Base-by-base conservation (phyloP, 2,888 invertebrate species). In the Mactromeris polynyma region DNA sequence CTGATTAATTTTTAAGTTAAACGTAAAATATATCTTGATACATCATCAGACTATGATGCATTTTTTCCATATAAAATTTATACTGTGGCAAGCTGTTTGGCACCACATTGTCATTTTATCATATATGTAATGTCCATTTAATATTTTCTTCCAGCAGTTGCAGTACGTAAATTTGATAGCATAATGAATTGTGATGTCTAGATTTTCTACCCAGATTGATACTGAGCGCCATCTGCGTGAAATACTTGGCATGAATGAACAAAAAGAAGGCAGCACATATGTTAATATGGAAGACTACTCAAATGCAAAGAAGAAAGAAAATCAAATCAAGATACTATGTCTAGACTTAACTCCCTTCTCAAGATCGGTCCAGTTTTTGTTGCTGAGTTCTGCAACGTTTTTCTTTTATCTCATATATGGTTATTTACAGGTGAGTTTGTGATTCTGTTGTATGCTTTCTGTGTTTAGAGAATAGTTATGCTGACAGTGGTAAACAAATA, bases 341-440 rank as follows among this genome's bases (percentile, higher is more conserved):
- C 97, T 98, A 92, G 98, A 98, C 95, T 97, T 99, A 85, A 98
- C 98, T 17, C 96, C 97, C 78, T 98, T 97, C 93, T 98, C 97
- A 90, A 97, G 97, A 94, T 97, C 97, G 31, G 97, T 97, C 4
- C 98, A 98, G 96, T 98, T 99, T 96, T 90, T 98, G 1, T 97
- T 98, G 83, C 98, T 98, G 96, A 98, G 98, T 83, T 95, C 97
- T 38, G 98, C 98, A 85, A 98, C 99, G 11, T 99, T 99, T 97
- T 96, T 98, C 91, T 98, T 99, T 96, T 99, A 98, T 97, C 97
- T 99, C 89, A 97, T 98, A 0, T 99, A 99, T 97, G 99, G 99
- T 84, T 99, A 98, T 91, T 94, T 97, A 80, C 96, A 98, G 97
- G 99, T 97, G 96, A 64, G 58, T 64, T 64, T 64, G 0, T 46